Evolutionary conservation across 2,888 invertebrate genomes (phyloP).

Genomic region (Apomyelois bistriatella): DNA sequence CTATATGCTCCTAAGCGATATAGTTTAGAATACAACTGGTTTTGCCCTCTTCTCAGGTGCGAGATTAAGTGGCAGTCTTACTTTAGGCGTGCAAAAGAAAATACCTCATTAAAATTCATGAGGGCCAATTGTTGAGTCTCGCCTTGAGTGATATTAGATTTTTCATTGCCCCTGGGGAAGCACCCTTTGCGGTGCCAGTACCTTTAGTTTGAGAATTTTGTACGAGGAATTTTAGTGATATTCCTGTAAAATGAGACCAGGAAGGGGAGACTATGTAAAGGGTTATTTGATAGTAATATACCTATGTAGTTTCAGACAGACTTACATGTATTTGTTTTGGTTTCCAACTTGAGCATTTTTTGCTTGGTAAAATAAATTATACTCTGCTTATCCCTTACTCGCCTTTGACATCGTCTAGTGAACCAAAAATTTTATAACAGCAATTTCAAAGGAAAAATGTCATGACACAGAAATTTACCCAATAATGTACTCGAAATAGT

Average conservation of each 20-base stretch:
- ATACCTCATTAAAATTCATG: constrained; percentile 70
- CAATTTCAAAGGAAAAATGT: too few relatives aligned
- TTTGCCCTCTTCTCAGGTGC: constrained; percentile 26
- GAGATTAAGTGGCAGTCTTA: constrained; percentile 45
- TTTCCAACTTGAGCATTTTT: too few relatives aligned
- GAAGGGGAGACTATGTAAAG: background rate
- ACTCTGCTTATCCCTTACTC: too few relatives aligned
- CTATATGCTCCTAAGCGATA: too few relatives aligned
- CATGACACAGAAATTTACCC: too few relatives aligned
- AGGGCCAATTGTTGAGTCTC: constrained; percentile 58
- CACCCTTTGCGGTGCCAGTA: constrained; percentile 17
- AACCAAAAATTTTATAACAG: too few relatives aligned
- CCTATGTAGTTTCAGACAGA: too few relatives aligned
- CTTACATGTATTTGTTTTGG: too few relatives aligned
- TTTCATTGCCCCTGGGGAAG: constrained; percentile 33
- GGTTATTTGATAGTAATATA: background rate
- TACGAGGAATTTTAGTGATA: background rate
- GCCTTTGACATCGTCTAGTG: too few relatives aligned
- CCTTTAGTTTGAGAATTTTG: constrained; percentile 9
- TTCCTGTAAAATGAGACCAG: background rate
- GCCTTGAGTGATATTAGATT: constrained; percentile 63
- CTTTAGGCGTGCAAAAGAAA: constrained; percentile 54
- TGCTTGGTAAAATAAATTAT: too few relatives aligned
- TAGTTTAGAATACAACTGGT: background rate
- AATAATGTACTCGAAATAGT: too few relatives aligned